Percentiles rank a stretch among this genome's conserved stretches.
Conservation (phyloP, 2,113 vertebrate genomes). For the Pomatorhinus ruficollis region DNA sequence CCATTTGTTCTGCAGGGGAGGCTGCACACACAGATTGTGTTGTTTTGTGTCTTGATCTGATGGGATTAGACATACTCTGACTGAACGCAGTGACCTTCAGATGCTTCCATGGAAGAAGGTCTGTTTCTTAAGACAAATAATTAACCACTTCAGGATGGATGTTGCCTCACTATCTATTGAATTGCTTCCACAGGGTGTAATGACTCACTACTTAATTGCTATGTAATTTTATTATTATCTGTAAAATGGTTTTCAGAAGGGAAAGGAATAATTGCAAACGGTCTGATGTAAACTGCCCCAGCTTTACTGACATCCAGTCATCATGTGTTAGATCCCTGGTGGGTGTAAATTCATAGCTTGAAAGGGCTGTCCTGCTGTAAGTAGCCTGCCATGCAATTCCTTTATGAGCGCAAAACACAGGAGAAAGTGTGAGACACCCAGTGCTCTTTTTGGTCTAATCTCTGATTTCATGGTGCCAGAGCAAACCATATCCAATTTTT, state of each 20-base stretch:
- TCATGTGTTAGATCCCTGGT: not conserved
- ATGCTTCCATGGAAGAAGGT: not conserved
- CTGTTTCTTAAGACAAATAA: constrained; percentile 31
- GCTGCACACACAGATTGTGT: not conserved
- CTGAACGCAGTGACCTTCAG: not conserved
- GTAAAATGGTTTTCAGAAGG: constrained; percentile 35
- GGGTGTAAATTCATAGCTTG: not conserved
- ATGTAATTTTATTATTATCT: constrained; percentile 41
- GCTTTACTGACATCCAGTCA: not conserved
- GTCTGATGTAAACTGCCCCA: not conserved
- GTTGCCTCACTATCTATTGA: not conserved
- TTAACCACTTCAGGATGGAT: constrained; percentile 11
- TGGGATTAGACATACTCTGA: not conserved
- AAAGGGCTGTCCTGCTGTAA: not conserved
- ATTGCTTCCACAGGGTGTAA: constrained; percentile 16
- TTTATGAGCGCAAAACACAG: not conserved
- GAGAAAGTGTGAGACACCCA: not conserved
- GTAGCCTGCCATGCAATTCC: not conserved
- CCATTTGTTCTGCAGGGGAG: constrained; percentile 2
- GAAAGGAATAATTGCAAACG: not conserved
- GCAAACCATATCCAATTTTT: not conserved
- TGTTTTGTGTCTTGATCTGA: not conserved
- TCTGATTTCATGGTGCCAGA: not conserved
- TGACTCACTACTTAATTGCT: constrained; percentile 27
- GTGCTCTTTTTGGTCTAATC: not conserved